Base-by-base conservation (phyloP, 1,140 invertebrate genomes). In the Dufourea novaeangliae region DNA sequence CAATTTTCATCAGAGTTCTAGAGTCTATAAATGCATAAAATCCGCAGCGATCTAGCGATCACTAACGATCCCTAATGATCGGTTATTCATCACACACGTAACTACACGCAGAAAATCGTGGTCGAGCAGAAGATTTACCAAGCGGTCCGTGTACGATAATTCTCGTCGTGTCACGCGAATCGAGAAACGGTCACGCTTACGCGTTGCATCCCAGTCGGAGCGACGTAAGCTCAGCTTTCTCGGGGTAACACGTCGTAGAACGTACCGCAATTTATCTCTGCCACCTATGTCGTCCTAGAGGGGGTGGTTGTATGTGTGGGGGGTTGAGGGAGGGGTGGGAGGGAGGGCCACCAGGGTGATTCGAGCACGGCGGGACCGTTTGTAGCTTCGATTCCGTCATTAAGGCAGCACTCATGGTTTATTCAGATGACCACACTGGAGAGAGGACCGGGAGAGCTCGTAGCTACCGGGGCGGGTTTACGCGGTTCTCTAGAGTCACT, bases 401-500 rank as follows among this genome's bases (percentile, higher is more conserved):
- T 88, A 87, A 88, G 80, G 84, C 80, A 85, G 78, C 79, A 86
- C 85, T 88, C 87, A 88, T 88, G 86, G 85, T 88, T 88, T 88
- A 88, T 88, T 88, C 86, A 88, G 87, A 88, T 88, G 86, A 88
- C 87, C 87, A 80, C 83, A 81, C 27, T 61, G 66, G 75, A 61
- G 61, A 61, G 61, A 69, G 70, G 72, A 59, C 67, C 77, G 63
- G n/a, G n/a, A n/a, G n/a, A 70, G 71, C 64, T 22, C 46, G 56
- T 67, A 70, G 76, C 59, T 71, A 37, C 54, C 61, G 68, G 39
- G 66, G 41, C 56, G 62, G 46, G 67, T 61, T 61, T 77, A 78
- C 59, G 80, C 78, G 78, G 78, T 85, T 86, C 88, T 90, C 88
- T 75, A 82, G 80, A 90, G 89, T 90, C 88, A 90, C 89, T 90